phyloP scores from a whole-genome alignment of 92 coral and sea anemone species.

The Porites cylindrica region DNA sequence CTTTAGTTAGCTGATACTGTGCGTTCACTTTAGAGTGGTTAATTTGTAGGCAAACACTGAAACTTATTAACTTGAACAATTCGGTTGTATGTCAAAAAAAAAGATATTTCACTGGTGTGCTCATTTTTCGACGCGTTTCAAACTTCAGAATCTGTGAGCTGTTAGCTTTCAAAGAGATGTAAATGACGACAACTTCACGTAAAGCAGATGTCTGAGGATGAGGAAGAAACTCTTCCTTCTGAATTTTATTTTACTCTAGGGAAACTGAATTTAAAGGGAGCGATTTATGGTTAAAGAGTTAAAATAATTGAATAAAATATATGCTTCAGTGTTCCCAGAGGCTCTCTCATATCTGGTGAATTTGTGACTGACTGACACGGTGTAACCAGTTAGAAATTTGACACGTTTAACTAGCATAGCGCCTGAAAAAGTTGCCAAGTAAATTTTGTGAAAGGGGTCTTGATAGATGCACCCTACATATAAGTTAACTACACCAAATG shows the following conservation, averaged over 20 bases:
- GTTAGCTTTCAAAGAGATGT: no score
- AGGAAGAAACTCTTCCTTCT: no score
- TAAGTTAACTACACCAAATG: no score
- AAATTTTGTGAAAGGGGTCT: no score
- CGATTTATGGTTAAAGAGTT: neutral
- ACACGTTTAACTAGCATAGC: no score
- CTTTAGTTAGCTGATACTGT: neutral
- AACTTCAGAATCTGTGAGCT: neutral
- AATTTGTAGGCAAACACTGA: conserved; percentile 1
- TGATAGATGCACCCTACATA: no score
- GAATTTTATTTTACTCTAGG: neutral
- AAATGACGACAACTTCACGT: no score
- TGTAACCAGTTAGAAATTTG: no score
- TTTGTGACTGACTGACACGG: neutral
- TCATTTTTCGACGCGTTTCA: neutral
- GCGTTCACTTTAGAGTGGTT: neutral
- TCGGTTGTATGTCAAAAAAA: neutral
- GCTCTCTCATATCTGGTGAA: no score
- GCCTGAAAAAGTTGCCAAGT: no score
- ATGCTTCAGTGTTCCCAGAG: neutral
- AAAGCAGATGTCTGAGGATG: no score
- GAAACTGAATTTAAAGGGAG: neutral
- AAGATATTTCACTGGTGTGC: neutral
- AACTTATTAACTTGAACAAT: neutral
- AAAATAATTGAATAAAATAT: neutral